Percentiles rank a stretch among this genome's conserved stretches.
Evolutionary conservation across 2,888 invertebrate genomes (phyloP).

Genomic region (Drosophila ezoana): DNA sequence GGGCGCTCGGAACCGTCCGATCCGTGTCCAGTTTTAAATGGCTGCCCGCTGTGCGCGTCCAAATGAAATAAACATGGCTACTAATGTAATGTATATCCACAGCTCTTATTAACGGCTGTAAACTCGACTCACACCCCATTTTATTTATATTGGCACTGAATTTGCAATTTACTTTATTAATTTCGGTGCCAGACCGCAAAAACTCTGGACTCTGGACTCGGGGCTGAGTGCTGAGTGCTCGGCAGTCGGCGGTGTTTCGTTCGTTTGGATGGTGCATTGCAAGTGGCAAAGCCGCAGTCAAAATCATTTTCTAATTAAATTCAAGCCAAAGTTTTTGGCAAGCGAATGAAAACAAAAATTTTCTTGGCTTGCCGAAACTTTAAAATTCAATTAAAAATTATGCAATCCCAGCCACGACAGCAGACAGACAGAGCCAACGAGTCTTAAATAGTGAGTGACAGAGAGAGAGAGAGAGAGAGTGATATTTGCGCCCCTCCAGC

Average conservation of each 20-base stretch:
- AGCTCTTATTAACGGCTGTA: constrained; percentile 30
- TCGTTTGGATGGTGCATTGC: constrained; percentile 32
- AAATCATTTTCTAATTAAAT: constrained; percentile 81
- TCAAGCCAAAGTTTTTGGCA: constrained; percentile 65
- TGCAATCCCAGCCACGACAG: constrained; percentile 59
- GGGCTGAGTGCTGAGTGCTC: constrained; percentile 3
- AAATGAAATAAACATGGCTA: constrained; percentile 76
- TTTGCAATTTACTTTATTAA: constrained; percentile 71
- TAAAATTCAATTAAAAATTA: constrained; percentile 81
- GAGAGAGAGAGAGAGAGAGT: constrained; percentile 5
- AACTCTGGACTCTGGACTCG: constrained; percentile 35
- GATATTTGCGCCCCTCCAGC: constrained; percentile 11
- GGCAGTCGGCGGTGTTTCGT: not conserved
- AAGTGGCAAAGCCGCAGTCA: constrained; percentile 72
- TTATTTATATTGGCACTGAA: constrained; percentile 46
- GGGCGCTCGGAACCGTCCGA: not conserved
- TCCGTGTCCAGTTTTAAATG: constrained; percentile 31
- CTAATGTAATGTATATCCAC: constrained; percentile 61
- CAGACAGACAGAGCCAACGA: constrained; percentile 25
- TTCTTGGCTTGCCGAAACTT: constrained; percentile 75
- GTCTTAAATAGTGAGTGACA: constrained; percentile 8
- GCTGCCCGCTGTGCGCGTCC: constrained; percentile 59
- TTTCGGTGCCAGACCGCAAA: constrained; percentile 61
- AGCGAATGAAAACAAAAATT: constrained; percentile 75
- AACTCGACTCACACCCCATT: constrained; percentile 22